A percentile compares a stretch with the other conserved stretches of the same genome.
Evolutionary conservation across 2,888 invertebrate genomes (phyloP).

Genomic region (Zaprionus obscuricornis): DNA sequence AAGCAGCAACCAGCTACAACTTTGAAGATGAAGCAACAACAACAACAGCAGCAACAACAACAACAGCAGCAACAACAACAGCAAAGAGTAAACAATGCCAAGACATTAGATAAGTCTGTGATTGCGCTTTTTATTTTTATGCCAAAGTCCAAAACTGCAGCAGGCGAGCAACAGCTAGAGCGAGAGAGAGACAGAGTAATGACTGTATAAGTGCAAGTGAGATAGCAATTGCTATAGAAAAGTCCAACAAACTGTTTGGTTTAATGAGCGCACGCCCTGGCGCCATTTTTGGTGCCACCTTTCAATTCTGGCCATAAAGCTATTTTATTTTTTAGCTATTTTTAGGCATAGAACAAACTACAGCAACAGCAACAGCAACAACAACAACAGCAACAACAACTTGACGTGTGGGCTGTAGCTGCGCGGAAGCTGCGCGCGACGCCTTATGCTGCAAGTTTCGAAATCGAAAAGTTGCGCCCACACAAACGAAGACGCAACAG

Average conservation of each 20-base stretch:
- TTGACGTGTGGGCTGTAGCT: conserved; percentile 45
- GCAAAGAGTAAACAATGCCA: conserved; percentile 32
- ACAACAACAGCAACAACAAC: conserved; percentile 6
- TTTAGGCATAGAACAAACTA: conserved; percentile 70
- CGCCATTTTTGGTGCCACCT: conserved; percentile 70
- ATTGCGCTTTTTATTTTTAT: conserved; percentile 46
- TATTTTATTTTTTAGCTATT: conserved; percentile 56
- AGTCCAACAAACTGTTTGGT: conserved; percentile 30
- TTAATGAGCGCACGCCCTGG: conserved; percentile 75
- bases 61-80: conserved; percentile 25
- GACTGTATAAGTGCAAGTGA: too few relatives aligned
- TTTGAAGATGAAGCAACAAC: conserved; percentile 19
- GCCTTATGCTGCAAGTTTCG: conserved; percentile 47
- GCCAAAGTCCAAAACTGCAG: conserved; percentile 30
- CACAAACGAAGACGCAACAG: conserved; percentile 25
- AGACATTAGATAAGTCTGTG: conserved; percentile 50
- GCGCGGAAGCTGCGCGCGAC: not conserved
- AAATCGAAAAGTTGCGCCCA: conserved; percentile 57
- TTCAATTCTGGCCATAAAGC: conserved; percentile 31
- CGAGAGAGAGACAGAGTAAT: too few relatives aligned
- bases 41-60: conserved; percentile 23
- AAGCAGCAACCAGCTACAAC: conserved; percentile 6
- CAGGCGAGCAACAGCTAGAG: conserved; percentile 10
- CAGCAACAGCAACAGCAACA: conserved; percentile 24
- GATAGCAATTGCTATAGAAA: too few relatives aligned